A percentile compares a stretch with the other conserved stretches of the same genome.
Conservation (phyloP, 2,797 vertebrate species). For the Phalloptychus januarius region DNA sequence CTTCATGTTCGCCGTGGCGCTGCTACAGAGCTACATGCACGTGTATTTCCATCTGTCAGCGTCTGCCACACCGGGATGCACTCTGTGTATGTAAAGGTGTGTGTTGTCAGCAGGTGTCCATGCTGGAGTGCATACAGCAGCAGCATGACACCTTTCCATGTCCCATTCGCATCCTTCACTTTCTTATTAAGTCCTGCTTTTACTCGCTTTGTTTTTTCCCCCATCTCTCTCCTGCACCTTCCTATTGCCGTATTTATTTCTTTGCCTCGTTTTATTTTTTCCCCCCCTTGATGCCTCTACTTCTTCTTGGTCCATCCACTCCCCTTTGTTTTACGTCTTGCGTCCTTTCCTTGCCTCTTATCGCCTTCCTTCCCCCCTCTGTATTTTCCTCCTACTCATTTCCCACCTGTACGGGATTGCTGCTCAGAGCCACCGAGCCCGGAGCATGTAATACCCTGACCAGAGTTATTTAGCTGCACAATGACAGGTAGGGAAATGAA, state of each 20-base stretch:
- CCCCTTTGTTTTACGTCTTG: slow-evolving; percentile 34
- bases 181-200: slow-evolving; percentile 47
- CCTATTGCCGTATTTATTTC: slow-evolving; percentile 29
- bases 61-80: slow-evolving; percentile 35
- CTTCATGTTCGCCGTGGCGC: slow-evolving; percentile 57
- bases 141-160: slow-evolving; percentile 23
- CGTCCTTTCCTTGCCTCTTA: slow-evolving; percentile 30
- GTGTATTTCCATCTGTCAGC: slow-evolving; percentile 72
- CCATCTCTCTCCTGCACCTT: slow-evolving; percentile 14
- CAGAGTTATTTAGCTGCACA: slow-evolving; percentile 73
- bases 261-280: background rate
- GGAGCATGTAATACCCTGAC: slow-evolving; percentile 69
- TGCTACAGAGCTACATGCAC: slow-evolving; percentile 59
- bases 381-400: slow-evolving; percentile 59
- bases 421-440: slow-evolving; percentile 53
- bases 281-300: slow-evolving; percentile 8
- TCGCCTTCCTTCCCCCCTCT: slow-evolving; percentile 21
- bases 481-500: slow-evolving; percentile 78
- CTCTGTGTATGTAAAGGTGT: slow-evolving; percentile 18
- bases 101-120: slow-evolving; percentile 18
- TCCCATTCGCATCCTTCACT: slow-evolving; percentile 56
- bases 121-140: slow-evolving; percentile 24
- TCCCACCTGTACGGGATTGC: slow-evolving; percentile 66
- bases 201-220: slow-evolving; percentile 16
- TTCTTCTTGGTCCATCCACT: slow-evolving; percentile 33